A percentile compares a stretch with the other conserved stretches of the same genome.
Evolutionary conservation across 2,888 invertebrate species (phyloP).

Genomic region (Aphidoletes aphidimyza): DNA sequence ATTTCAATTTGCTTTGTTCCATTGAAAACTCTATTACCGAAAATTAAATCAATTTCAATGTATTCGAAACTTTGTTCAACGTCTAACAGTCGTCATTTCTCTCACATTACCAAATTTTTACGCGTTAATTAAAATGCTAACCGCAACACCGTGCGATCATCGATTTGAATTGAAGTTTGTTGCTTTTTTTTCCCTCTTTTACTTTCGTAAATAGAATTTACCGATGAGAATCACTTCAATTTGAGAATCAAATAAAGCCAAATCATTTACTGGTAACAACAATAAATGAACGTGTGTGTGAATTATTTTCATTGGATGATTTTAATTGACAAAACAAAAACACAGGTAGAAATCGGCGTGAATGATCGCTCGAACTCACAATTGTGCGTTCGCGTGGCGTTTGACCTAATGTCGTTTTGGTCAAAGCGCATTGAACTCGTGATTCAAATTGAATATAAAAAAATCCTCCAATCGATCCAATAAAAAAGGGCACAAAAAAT

Average conservation of each 20-base stretch:
- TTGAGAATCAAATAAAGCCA: background rate
- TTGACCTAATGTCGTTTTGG: background rate
- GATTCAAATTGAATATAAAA: background rate
- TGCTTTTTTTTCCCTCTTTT: too few species aligned
- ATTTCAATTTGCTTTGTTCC: background rate
- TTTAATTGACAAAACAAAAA: slow-evolving; percentile 9
- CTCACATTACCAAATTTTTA: slow-evolving; percentile 39
- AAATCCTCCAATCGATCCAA: background rate
- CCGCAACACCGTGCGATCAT: slow-evolving; percentile 1
- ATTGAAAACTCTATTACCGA: background rate
- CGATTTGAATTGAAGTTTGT: slow-evolving; percentile 40
- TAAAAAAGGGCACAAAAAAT: too few species aligned
- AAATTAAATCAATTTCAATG: slow-evolving; percentile 13
- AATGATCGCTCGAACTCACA: too few species aligned
- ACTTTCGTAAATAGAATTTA: background rate
- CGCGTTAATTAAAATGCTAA: slow-evolving; percentile 41
- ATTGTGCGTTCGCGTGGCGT: too few species aligned
- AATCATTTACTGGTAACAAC: too few species aligned
- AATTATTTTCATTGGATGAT: background rate
- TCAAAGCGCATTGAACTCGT: background rate
- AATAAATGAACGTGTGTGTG: background rate
- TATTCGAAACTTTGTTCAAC: background rate
- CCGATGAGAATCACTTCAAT: background rate
- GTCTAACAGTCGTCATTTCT: background rate
- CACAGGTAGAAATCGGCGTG: too few species aligned